These are phyloP conservation scores for Lampris megalopsis DNA, from an alignment of 2,113 vertebrate genomes.

Conservation along the genomic window DNA sequence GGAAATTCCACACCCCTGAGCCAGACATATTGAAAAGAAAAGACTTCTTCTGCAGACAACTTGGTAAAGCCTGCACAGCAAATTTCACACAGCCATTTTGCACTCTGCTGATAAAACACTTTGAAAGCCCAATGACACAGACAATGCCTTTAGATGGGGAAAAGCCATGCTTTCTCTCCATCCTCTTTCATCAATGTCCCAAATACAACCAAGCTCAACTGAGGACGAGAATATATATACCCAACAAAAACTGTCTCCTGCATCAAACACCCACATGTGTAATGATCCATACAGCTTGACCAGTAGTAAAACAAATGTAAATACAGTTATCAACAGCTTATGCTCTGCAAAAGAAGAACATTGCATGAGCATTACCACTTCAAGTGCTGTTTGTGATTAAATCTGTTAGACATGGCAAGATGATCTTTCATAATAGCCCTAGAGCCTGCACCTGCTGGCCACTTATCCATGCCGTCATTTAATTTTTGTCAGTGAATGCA, in stretches of 20 bases:
- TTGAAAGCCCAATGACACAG: conserved; percentile 70
- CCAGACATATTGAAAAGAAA: conserved; percentile 74
- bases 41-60: conserved; percentile 59
- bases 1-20: conserved; percentile 64
- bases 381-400: conserved; percentile 41
- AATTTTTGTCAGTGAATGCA: conserved; percentile 47
- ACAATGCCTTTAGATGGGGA: conserved; percentile 72
- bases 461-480: conserved; percentile 48
- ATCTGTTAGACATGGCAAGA: conserved; percentile 48
- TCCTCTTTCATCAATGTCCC: conserved; percentile 69
- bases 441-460: conserved; percentile 62
- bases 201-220: conserved; percentile 61
- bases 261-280: conserved; percentile 33
- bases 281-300: not conserved
- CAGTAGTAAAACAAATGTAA: conserved; percentile 9
- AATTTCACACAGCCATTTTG: conserved; percentile 77
- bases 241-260: conserved; percentile 46
- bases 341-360: conserved; percentile 22
- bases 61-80: conserved; percentile 71
- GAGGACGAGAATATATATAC: conserved; percentile 42
- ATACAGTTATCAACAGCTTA: conserved; percentile 19
- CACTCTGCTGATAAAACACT: conserved; percentile 76
- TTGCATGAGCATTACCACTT: conserved; percentile 2
- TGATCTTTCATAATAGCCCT: conserved; percentile 48
- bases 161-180: conserved; percentile 60